phyloP scores from a whole-genome alignment of 1,140 invertebrate species.

The Gerris buenoi region DNA sequence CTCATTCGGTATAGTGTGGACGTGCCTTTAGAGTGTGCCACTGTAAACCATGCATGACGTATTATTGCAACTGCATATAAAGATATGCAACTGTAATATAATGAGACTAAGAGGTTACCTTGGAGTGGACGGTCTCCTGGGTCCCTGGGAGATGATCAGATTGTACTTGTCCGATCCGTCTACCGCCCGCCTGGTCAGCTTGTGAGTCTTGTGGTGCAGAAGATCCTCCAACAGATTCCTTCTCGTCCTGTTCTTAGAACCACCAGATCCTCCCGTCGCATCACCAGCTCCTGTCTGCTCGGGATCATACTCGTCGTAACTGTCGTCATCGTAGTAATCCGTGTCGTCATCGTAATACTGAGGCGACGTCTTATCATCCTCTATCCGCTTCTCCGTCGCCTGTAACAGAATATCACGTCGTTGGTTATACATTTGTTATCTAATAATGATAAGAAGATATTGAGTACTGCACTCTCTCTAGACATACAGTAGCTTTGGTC shows the following conservation, averaged over 20 bases:
- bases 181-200: no score
- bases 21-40: no score
- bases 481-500: no score
- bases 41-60: no score
- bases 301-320: constrained; percentile 5
- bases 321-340: constrained; percentile 7
- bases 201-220: background rate
- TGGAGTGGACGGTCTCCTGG: background rate
- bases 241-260: background rate
- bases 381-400: background rate
- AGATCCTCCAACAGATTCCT: background rate
- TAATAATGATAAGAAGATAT: no score
- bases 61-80: no score
- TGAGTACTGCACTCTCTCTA: no score
- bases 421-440: no score
- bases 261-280: background rate
- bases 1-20: no score
- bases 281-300: background rate
- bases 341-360: background rate
- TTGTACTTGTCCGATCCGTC: background rate
- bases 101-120: no score
- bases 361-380: background rate
- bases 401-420: no score
- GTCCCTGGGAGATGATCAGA: background rate
- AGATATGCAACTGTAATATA: no score